Base-by-base conservation (phyloP, 1,140 invertebrate genomes). In the Galendromus occidentalis region DNA sequence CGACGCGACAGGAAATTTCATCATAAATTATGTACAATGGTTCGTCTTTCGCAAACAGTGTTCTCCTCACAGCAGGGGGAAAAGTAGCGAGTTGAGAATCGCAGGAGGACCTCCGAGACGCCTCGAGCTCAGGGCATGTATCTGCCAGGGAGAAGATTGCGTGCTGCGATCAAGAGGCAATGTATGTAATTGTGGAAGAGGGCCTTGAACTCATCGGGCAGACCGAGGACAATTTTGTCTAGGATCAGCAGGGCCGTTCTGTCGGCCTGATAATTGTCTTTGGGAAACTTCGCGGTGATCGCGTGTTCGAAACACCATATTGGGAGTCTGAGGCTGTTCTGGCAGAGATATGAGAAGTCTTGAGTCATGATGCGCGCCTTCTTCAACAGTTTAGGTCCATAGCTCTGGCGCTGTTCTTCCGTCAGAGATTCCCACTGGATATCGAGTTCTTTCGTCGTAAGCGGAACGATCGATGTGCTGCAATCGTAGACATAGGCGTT, bases 301-400 rank as follows among this genome's bases (percentile, higher is more conserved):
- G 51, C 51, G 22, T 59, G 51, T 9, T 59, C 51, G 22, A 59
- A 59, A 22, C 51, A 59, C 51, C 51, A 59, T 14, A 59, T 18
- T 22, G 51, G 51, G 22, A 59, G 25, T 4, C 51, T 17, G 1
- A 59, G 51, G 51, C 33, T 33, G 14, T 59, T 33, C 22, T 59
- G 51, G 9, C 51, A 59, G 14, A 59, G 51, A 59, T 59, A 59
- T 1, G 14, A 17, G 22, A 59, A 59, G 51, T 59, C 51, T 33
- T 59, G 51, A 14, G 51, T 59, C 51, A 59, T 59, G 22, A 59
- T 59, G 1, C 51, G 51, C 25, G 25, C 14, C 22, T 33, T 59
- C 22, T 59, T 59, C 51, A 59, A 22, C 9, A 59, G 33, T 25
- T 59, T 59, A 5, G 14, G 25, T 33, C 51, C 51, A 22, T 59